Base-by-base conservation (phyloP, 2,113 vertebrate genomes). In the Empidonax traillii region DNA sequence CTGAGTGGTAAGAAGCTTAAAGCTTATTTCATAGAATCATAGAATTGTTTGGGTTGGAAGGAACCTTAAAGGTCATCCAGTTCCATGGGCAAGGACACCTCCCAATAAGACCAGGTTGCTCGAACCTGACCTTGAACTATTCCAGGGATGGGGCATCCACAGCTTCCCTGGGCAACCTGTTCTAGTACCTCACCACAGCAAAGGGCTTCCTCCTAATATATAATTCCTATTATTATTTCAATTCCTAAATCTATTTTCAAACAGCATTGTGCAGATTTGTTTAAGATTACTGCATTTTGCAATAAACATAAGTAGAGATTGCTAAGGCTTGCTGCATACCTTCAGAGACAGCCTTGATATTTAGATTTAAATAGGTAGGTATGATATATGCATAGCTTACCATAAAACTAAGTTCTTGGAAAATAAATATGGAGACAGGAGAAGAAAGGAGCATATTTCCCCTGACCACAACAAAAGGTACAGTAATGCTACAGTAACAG, bases 391-490 rank as follows among this genome's bases (percentile, higher is more conserved):
- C 8, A 14, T 67, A 67, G 71, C 27, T 92, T 80, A 39, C 55
- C 25, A 53, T 79, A 76, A 87, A 90, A 90, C 49, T 12, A 17
- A 65, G 12, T 24, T 88, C 24, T 92, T 44, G 83, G 59, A 69
- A 73, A 85, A 37, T 25, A 56, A 46, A 13, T 71, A 15, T 2
- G 37, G 37, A 80, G 49, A 43, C 23, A 35, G 39, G 51, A 90
- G 44, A 85, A 87, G 71, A 59, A 82, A 53, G 43, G 39, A 53
- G 33, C 9, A 0, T 74, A 19, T 76, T 92, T 95, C 35, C 37
- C 43, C 72, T 72, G 59, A 92, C 85, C 79, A 86, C 90, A 93
- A 69, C 58, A 74, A 90, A 92, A 93, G 53, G 18, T 77, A 27
- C 22, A 53, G 35, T 61, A 75, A 41, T n/a, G 49, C 30, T 49